phyloP scores from a whole-genome alignment of 2,113 vertebrate genomes.

The Alexandromys fortis region DNA sequence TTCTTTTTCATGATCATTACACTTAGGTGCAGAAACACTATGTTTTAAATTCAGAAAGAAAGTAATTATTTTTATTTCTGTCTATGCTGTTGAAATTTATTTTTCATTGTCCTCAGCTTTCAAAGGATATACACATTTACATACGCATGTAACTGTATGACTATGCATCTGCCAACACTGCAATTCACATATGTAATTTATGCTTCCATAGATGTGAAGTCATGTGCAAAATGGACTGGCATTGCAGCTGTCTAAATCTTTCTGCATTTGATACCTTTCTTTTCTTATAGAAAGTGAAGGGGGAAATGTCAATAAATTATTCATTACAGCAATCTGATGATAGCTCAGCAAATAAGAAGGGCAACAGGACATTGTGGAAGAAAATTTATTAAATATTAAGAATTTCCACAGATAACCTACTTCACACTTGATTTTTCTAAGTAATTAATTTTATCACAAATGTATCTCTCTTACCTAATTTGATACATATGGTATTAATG shows the following conservation, averaged over 20 bases:
- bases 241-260: background rate
- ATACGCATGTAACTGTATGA: background rate
- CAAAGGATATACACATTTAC: background rate
- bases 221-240: background rate
- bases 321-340: constrained; percentile 81
- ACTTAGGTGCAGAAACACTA: background rate
- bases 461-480: constrained; percentile 66
- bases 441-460: constrained; percentile 77
- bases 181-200: background rate
- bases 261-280: constrained; percentile 44
- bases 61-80: background rate
- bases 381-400: constrained; percentile 84
- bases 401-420: constrained; percentile 61
- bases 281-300: constrained; percentile 37
- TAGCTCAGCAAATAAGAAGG: constrained; percentile 76
- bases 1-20: background rate
- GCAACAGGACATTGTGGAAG: constrained; percentile 71
- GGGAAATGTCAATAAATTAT: constrained; percentile 79
- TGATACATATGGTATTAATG: constrained; percentile 81
- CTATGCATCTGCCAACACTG: background rate
- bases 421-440: constrained; percentile 74
- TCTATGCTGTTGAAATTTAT: constrained; percentile 16
- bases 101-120: constrained; percentile 36
- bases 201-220: background rate
- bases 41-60: constrained; percentile 39